Evolutionary conservation across 1,140 invertebrate genomes (phyloP), one percentile per base, ranked within the genome.

Genomic region (Thaumatotibia leucotreta): DNA sequence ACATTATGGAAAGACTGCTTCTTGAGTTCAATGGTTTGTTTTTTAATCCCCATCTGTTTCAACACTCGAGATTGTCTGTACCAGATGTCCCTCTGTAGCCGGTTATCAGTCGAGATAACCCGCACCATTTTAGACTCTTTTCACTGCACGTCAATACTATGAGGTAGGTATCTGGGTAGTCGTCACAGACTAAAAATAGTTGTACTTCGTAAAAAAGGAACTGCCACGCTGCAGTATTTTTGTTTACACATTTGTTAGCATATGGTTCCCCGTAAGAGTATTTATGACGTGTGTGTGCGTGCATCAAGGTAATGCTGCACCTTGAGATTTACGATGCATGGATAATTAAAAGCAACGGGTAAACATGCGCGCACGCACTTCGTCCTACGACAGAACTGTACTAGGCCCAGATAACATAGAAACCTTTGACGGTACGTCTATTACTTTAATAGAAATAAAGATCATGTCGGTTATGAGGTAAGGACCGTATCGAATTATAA

Each of bases 31-130:
- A 58, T 67, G 65, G 54, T 67, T 69, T 72, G 64, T 69, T 67
- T 66, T 50, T 14, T 63, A 22, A 24, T 11, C 4, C 24, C 11
- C 52, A 27, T 58, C 52, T 58, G 66, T 70, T 71, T 69, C 45
- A 66, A 69, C 69, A 82, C 77, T 79, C 67, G 72, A 79, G 73
- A 69, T 63, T 32, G 45, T 39, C 33, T 63, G 64, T 63, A 68
- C 77, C 79, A 82, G 73, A 82, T 82, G 80, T 74, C 73, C 64
- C 69, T 52, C 65, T 62, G 58, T 61, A 58, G 52, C 52, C 62
- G 62, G 71, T 73, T 78, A 80, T 75, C 75, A 73, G 70, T 31
- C 62, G 64, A 80, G 74, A 82, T 80, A 77, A 70, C 75, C 76
- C 63, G 73, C 70, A 71, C 64, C 73, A 73, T 67, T 74, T 75